Base-by-base conservation (phyloP, 2,797 vertebrate genomes). In the Labroides dimidiatus region DNA sequence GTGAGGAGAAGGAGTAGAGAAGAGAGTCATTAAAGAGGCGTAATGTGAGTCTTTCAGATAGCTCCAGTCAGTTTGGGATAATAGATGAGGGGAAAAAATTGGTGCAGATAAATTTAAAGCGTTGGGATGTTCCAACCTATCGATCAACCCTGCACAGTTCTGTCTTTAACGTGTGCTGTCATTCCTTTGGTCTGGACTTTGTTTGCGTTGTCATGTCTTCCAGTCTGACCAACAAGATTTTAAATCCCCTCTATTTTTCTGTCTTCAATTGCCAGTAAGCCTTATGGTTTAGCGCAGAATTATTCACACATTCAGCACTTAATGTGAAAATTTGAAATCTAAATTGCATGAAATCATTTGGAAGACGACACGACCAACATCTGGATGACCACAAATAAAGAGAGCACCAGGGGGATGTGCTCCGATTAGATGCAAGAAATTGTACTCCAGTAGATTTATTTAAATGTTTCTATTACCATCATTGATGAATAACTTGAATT, bases 401-500 rank as follows among this genome's bases (percentile, higher is more conserved):
- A 13, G 77, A 62, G 64, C 50, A 64, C 51, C 17, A 10, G 88
- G 79, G 79, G 80, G 83, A 81, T 68, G 51, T 77, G 75, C 69
- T 83, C 72, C 68, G 24, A 75, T 72, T 72, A 75, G 82, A 55
- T 47, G 49, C 67, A 82, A 69, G 66, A 64, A 73, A 73, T 41
- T 74, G 62, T 81, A 77, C 69, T 90, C 80, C 69, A 76, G 15
- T 80, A 70, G 89, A 90, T 91, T 90, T 87, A 89, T 90, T 91
- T 92, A 69, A 88, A 89, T 92, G 84, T 89, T 80, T 87, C 84
- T 84, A 72, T 85, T 59, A 55, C 72, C 70, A 83, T 83, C 60
- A 72, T 86, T 71, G 81, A 82, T 71, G 77, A 81, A 88, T 86
- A 91, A 92, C 84, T 91, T 91, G 87, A 88, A 91, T 81, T 89